Evolutionary conservation across 2,797 vertebrate species (phyloP), one percentile per base, ranked within the genome.

Genomic region (Smutsia temminckii): DNA sequence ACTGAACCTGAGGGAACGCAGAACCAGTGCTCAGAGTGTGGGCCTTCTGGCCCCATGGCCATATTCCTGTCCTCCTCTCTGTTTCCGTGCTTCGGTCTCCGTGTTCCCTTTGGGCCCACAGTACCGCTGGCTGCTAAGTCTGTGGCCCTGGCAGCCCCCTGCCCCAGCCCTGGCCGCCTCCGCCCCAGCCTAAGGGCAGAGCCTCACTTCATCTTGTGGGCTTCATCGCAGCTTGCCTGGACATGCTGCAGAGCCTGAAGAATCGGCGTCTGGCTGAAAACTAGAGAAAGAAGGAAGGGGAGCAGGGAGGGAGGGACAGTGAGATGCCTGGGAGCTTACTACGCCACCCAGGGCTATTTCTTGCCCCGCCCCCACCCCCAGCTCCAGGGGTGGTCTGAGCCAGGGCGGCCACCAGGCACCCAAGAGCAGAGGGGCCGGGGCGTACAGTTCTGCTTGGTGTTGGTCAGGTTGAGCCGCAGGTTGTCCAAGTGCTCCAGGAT

Each of bases 221-320:
- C 99, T 87, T 99, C 99, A 0, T 99, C 99, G 16, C 99, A 99
- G 98, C 99, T 99, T 37, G 99, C 99, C 98, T 99, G 99, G 85
- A 99, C 99, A 1, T 99, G 99, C 97, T 99, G 99, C 78, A 99
- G 96, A 0, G 98, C 98, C 95, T 99, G 98, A 1, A 99, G 98
- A 83, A 99, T 99, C 0, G 98, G 98, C 0, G 98, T 99, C 84
- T 99, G 98, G 98, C 98, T 98, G 77, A 99, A 99, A 97, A 98
- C 98, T 98, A 63, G 5, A 9, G 4, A n/a, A n/a, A 71, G 68
- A 1, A 29, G 7, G 34, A 37, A 14, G 21, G 46, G 72, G 29
- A 64, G 18, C 6, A 21, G 74, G 61, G 23, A 57, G 77, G 46
- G 29, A 34, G 40, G 72, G 12, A 8, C 32, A 29, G 11, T 74